Percentiles rank a stretch among this genome's conserved stretches.
These are phyloP conservation scores for Dendrolimus houi DNA, from an alignment of 2,888 invertebrate genomes.

Conservation along the genomic window DNA sequence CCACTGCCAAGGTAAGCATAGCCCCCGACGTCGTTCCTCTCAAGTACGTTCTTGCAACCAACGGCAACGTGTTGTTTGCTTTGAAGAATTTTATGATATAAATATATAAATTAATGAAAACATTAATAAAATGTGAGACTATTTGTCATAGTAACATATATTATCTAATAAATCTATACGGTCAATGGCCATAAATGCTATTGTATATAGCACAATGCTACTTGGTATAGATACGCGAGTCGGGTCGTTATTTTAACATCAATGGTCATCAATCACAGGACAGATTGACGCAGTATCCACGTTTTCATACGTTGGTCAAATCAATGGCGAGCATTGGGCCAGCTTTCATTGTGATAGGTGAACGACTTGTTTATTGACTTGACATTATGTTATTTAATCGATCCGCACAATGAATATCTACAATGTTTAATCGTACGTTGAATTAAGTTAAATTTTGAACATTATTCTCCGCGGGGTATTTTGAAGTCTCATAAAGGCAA, in stretches of 20 bases:
- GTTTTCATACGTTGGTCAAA: constrained; percentile 15
- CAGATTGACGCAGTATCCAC: constrained; percentile 13
- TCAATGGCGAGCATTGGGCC: constrained; percentile 33
- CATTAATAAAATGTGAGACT: no score
- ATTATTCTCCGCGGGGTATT: constrained; percentile 3
- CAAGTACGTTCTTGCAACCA: no score
- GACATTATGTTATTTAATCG: constrained; percentile 51
- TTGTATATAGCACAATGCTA: no score
- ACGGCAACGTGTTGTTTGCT: no score
- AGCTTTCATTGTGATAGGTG: constrained; percentile 40
- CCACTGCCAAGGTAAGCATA: no score
- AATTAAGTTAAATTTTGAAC: constrained; percentile 18
- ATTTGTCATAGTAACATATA: no score
- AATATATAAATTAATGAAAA: no score
- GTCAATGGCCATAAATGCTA: no score
- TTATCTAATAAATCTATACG: no score
- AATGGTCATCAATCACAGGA: constrained; percentile 27
- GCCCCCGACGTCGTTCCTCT: no score
- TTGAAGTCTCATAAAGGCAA: neutral
- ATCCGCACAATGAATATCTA: constrained; percentile 14
- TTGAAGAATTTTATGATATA: no score
- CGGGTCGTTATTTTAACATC: constrained; percentile 19
- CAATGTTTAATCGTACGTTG: constrained; percentile 1
- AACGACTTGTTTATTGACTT: constrained; percentile 61
- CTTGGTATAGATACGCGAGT: constrained; percentile 1